Base-by-base conservation (phyloP, 2,113 vertebrate genomes). In the Nesogale talazaci region DNA sequence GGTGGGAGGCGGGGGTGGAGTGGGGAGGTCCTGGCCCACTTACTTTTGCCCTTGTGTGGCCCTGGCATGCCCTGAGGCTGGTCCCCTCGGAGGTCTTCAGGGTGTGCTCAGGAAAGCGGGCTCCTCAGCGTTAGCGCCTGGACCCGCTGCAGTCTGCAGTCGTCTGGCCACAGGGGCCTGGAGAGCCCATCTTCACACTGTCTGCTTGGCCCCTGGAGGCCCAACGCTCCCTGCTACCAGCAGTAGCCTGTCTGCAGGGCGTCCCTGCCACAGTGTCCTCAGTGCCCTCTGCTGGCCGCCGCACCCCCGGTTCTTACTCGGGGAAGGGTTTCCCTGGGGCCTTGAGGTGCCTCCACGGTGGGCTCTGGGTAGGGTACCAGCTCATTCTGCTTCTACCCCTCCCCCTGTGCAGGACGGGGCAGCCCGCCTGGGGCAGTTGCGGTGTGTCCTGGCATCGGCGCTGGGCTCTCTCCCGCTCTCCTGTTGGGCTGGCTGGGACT, bases 41-140 rank as follows among this genome's bases (percentile, higher is more conserved):
- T 63, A 93, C 93, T 57, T 88, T 61, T 82, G 86, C 95, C 84
- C 96, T 95, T 1, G 56, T 94, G 95, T 93, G 86, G 95, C 61
- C 0, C 90, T 95, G 94, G 90, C 96, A 96, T 94, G 96, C 93
- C 97, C 94, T 96, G 59, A 19, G 2, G 5, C 36, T 52, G 86
- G 92, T 34, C 46, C 46, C 46, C 46, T 52, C 14, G 46, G 46
- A 52, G 46, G 46, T 10, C 9, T 10, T 17, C 31, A 85, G 59
- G 0, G 0, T 89, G 56, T 4, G 23, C n/a, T n/a, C n/a, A n/a
- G n/a, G n/a, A n/a, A n/a, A n/a, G n/a, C n/a, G n/a, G n/a, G n/a
- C n/a, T n/a, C n/a, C n/a, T n/a, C n/a, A n/a, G n/a, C n/a, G n/a
- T n/a, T n/a, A n/a, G n/a, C n/a, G n/a, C 11, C 40, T 22, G 17